Evolutionary conservation across 2,888 invertebrate genomes (phyloP).

Genomic region (Hirtodrosophila duncani): DNA sequence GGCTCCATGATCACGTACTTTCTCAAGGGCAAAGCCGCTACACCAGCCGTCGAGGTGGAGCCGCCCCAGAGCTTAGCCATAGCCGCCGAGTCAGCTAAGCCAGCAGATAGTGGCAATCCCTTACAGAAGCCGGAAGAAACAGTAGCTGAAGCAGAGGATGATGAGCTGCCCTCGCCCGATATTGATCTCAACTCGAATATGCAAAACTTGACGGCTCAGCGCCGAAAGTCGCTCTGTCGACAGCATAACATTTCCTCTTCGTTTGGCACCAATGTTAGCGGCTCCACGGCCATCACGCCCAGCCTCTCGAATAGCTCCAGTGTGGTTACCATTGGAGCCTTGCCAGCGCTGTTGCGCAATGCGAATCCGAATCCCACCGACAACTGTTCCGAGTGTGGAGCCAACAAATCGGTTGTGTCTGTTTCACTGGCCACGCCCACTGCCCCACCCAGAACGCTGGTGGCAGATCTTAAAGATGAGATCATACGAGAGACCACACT

Average conservation of each 20-base stretch:
- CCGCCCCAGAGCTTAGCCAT: slow-evolving; percentile 2
- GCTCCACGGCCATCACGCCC: slow-evolving; percentile 75
- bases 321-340: slow-evolving; percentile 62
- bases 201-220: slow-evolving; percentile 75
- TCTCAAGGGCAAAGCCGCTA: slow-evolving; percentile 69
- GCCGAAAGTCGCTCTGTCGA: slow-evolving; percentile 77
- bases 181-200: slow-evolving; percentile 76
- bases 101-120: no score
- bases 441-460: slow-evolving; percentile 53
- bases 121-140: not conserved
- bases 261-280: slow-evolving; percentile 75
- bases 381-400: slow-evolving; percentile 24
- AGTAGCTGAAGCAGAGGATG: no score
- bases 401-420: slow-evolving; percentile 11
- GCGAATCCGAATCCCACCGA: slow-evolving; percentile 41
- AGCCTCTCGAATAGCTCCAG: slow-evolving; percentile 76
- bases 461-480: slow-evolving; percentile 75
- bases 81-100: no score
- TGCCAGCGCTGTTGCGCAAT: slow-evolving; percentile 58
- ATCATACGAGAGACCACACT: slow-evolving; percentile 59
- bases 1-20: slow-evolving; percentile 96
- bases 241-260: slow-evolving; percentile 78
- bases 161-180: slow-evolving; percentile 70
- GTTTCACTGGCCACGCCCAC: slow-evolving; percentile 51
- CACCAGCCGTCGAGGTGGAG: slow-evolving; percentile 3